Percentiles rank a stretch among this genome's conserved stretches.
These are phyloP conservation scores for Cariama cristata DNA, from an alignment of 2,113 vertebrate species.

Conservation along the genomic window DNA sequence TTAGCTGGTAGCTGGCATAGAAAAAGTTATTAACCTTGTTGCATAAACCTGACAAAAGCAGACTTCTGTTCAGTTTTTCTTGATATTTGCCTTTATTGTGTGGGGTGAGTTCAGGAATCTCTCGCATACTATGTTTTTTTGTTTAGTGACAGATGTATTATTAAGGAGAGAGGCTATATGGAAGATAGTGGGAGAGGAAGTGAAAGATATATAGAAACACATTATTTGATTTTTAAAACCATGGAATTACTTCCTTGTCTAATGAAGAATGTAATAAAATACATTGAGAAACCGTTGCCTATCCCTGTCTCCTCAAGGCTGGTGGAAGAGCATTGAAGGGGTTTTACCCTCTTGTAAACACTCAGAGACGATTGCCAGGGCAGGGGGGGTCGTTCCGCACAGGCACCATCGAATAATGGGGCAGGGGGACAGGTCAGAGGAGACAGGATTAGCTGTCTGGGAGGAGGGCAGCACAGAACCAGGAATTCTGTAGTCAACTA, in stretches of 20 bases:
- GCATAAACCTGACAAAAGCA: background rate
- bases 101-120: background rate
- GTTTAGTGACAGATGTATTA: constrained; percentile 24
- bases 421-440: background rate
- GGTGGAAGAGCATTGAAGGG: background rate
- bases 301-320: background rate
- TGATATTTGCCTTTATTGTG: background rate
- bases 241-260: background rate
- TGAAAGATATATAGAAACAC: constrained; percentile 33
- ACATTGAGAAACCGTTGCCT: background rate
- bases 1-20: background rate
- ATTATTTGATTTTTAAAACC: background rate
- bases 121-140: background rate
- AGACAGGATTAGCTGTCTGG: background rate
- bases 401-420: background rate
- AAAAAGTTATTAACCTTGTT: background rate
- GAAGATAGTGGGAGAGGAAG: constrained; percentile 13
- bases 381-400: fast-evolving
- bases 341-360: background rate
- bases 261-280: background rate
- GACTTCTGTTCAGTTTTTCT: background rate
- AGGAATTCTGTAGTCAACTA: background rate
- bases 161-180: background rate
- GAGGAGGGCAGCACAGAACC: background rate
- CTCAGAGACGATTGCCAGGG: background rate